phyloP scores from a whole-genome alignment of 2,113 vertebrate species.

The Copsychus sechellarum region DNA sequence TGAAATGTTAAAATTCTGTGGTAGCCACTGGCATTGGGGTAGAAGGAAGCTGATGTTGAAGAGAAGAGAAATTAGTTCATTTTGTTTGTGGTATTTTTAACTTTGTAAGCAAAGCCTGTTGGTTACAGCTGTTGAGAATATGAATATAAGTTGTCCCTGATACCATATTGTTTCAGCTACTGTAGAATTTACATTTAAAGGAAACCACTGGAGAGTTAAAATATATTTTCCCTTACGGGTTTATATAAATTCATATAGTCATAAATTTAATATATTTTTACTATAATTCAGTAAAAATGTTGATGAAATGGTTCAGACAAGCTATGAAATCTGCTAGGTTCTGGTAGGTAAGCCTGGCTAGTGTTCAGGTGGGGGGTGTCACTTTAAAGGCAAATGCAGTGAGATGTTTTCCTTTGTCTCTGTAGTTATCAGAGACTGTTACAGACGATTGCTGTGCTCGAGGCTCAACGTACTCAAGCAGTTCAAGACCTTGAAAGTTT shows the following conservation, averaged over 20 bases:
- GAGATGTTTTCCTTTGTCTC: slow-evolving; percentile 73
- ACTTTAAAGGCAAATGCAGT: slow-evolving; percentile 58
- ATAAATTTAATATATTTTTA: not conserved
- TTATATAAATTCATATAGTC: not conserved
- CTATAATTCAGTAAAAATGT: slow-evolving; percentile 56
- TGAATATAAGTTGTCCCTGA: not conserved
- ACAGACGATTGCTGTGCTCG: slow-evolving; percentile 96
- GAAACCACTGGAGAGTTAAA: not conserved
- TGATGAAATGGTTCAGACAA: slow-evolving; percentile 64
- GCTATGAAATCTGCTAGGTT: slow-evolving; percentile 10
- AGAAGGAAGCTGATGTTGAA: not conserved
- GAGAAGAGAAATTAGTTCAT: not conserved
- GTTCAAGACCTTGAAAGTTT: slow-evolving; percentile 94
- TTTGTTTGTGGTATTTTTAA: not conserved
- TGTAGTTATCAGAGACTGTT: slow-evolving; percentile 98
- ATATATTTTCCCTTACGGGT: not conserved
- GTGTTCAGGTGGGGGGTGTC: slow-evolving; percentile 33
- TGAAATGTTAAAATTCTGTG: not conserved
- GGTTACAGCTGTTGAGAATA: not conserved
- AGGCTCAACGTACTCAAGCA: slow-evolving; percentile 96
- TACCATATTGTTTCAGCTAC: not conserved
- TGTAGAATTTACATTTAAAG: not conserved
- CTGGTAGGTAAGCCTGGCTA: slow-evolving; percentile 35
- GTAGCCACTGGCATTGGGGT: not conserved
- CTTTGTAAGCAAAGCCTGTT: not conserved